Evolutionary conservation across 2,113 vertebrate species (phyloP), one percentile per base, ranked within the genome.

Genomic region (Takifugu bimaculatus): DNA sequence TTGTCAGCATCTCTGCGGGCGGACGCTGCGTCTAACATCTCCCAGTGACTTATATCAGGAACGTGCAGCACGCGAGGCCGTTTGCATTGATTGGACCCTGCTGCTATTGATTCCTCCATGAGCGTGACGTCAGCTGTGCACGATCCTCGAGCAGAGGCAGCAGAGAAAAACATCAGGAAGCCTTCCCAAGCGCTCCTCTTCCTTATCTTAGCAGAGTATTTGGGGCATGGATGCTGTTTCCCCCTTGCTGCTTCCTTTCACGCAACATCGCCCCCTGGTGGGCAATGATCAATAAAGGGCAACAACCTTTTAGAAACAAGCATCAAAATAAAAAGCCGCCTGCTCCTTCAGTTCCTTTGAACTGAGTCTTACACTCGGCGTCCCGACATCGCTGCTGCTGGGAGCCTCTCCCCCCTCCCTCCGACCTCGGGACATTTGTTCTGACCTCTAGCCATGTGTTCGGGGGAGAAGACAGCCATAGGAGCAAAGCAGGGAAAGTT

Each of bases 221-320:
- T 74, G 49, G 3, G 54, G 47, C 51, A 9, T 28, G 51, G 45
- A 6, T 57, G 60, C 11, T 57, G 15, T 59, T 63, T 10, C 9
- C 13, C 13, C 47, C 47, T 39, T 72, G 28, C 47, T 20, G 20
- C 20, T 20, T 20, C 20, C 20, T 20, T 20, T 20, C 20, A 20
- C 20, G 20, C 85, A 81, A 82, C 64, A 83, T 64, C 76, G 58
- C 87, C 85, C 79, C 77, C 87, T 84, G 70, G 75, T 84, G 85
- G 85, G 68, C 58, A 57, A 26, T 4, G 32, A 7, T 4, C 29
- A 29, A 72, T 29, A 65, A 54, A 15, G n/a, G 14, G 15, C 3
- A 15, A 12, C 59, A 43, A 28, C 54, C 63, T 29, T 35, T 63
- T 2, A 54, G 61, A 45, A 45, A 27, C 45, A 2, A 32, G 26